These are phyloP conservation scores for Macrocentrus cingulum DNA, from an alignment of 1,140 invertebrate genomes.

Conservation along the genomic window DNA sequence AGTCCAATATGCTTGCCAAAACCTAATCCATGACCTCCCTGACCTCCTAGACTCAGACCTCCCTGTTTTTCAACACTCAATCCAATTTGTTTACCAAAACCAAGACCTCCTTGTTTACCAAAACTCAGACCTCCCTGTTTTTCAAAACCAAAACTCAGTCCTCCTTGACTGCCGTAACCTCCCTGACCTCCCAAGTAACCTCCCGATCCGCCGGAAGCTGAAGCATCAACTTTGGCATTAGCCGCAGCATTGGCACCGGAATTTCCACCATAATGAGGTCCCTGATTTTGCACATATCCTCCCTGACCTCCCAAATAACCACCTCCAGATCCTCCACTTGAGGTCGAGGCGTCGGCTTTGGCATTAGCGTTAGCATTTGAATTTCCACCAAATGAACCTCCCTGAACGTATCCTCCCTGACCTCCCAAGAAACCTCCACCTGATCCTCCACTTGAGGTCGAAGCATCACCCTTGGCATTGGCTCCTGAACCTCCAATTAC, in stretches of 20 bases:
- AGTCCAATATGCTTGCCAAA: no score
- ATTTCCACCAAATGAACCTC: no score
- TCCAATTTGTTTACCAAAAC: no score
- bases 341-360: not conserved
- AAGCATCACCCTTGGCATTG: not conserved
- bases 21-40: not conserved
- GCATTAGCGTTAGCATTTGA: no score
- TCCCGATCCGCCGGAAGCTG: not conserved
- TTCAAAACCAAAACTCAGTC: no score
- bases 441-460: not conserved
- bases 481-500: not conserved
- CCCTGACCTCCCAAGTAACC: not conserved
- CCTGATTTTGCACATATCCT: not conserved
- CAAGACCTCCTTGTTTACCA: no score
- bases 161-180: no score
- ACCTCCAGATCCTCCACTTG: not conserved
- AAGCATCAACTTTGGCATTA: not conserved
- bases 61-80: no score
- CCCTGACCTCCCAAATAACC: not conserved
- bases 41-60: not conserved
- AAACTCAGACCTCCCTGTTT: no score
- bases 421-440: not conserved
- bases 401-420: no score
- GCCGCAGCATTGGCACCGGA: constrained; percentile 20
- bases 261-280: not conserved